Evolutionary conservation across 2,113 vertebrate species (phyloP).

Genomic region (Progne subis): DNA sequence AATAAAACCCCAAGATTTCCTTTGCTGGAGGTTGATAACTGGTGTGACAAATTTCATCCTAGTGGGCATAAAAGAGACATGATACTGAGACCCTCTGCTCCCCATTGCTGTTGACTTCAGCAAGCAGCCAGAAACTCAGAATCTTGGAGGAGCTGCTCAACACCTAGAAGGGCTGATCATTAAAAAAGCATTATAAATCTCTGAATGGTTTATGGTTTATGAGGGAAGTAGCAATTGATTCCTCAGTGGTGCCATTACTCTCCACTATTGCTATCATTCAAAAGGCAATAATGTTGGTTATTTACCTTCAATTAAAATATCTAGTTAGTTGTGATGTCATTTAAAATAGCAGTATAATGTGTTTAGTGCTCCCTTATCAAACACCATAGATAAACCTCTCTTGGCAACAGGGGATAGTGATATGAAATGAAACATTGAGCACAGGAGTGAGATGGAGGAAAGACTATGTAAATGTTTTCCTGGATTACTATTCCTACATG

Average conservation of each 20-base stretch:
- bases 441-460: background rate
- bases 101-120: background rate
- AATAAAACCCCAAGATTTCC: background rate
- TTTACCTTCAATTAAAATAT: constrained; percentile 73
- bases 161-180: constrained; percentile 57
- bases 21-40: background rate
- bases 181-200: constrained; percentile 72
- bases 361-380: constrained; percentile 65
- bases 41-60: background rate
- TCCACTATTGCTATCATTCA: constrained; percentile 66
- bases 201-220: constrained; percentile 68
- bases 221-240: constrained; percentile 66
- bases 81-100: background rate
- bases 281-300: constrained; percentile 70
- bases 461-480: background rate
- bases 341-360: constrained; percentile 64
- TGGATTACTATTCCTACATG: background rate
- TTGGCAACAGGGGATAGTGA: constrained; percentile 33
- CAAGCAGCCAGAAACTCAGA: constrained; percentile 34
- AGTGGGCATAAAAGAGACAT: background rate
- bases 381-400: constrained; percentile 54
- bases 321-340: constrained; percentile 72
- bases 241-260: constrained; percentile 64
- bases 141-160: constrained; percentile 50
- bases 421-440: constrained; percentile 42